Percentiles rank a stretch among this genome's conserved stretches.
Conservation (phyloP, 2,797 vertebrate species). For the Halcyon badia region DNA sequence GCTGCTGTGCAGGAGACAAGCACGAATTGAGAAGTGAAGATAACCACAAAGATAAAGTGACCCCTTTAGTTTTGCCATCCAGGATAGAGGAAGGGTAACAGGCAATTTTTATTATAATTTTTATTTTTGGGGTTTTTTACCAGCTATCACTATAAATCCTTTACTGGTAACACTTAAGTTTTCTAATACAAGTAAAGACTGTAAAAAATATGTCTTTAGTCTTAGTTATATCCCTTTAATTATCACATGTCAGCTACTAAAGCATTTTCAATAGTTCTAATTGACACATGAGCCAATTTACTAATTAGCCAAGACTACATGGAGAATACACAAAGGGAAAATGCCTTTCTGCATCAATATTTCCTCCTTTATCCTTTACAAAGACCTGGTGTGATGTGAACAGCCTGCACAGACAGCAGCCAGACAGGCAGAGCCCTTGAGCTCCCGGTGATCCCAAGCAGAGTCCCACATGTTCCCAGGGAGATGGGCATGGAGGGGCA, state of each 20-base stretch:
- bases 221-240: conserved; percentile 46
- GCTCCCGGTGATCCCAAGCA: neutral
- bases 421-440: neutral
- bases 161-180: neutral
- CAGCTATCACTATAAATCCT: neutral
- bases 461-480: rapidly evolving
- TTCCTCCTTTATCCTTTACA: neutral
- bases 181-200: conserved; percentile 2
- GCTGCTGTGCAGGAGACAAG: neutral
- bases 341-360: conserved; percentile 20
- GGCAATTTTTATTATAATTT: neutral
- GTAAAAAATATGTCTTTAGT: neutral
- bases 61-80: neutral
- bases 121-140: neutral
- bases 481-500: neutral
- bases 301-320: conserved; percentile 61
- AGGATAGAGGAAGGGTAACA: neutral
- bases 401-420: neutral
- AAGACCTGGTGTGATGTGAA: neutral
- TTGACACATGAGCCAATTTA: conserved; percentile 57
- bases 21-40: neutral
- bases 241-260: conserved; percentile 41
- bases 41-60: neutral
- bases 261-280: conserved; percentile 63
- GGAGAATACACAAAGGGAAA: conserved; percentile 45